These are phyloP conservation scores for Atta cephalotes DNA, from an alignment of 1,140 invertebrate species.

Conservation along the genomic window DNA sequence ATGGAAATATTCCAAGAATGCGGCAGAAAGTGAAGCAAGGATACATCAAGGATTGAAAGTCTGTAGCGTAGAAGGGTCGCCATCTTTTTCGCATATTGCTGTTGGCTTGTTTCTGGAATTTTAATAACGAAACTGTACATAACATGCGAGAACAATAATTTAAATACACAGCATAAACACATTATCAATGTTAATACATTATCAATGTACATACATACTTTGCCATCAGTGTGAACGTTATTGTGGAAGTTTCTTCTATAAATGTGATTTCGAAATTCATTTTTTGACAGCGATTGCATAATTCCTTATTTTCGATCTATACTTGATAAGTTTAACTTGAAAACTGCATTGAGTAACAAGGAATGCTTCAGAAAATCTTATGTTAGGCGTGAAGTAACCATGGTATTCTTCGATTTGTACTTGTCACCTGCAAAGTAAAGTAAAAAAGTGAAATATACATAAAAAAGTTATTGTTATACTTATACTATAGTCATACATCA, in stretches of 20 bases:
- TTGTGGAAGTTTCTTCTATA: not conserved
- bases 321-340: not conserved
- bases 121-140: not conserved
- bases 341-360: not conserved
- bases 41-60: slow-evolving; percentile 71
- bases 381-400: slow-evolving; percentile 60
- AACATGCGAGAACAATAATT: not conserved
- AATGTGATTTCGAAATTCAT: not conserved
- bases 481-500: not conserved
- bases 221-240: too few relatives aligned
- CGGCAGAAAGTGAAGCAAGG: slow-evolving; percentile 65
- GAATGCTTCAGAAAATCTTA: slow-evolving; percentile 5
- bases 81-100: slow-evolving; percentile 48
- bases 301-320: not conserved
- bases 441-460: slow-evolving; percentile 32
- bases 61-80: slow-evolving; percentile 59
- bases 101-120: not conserved
- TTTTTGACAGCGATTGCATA: too few relatives aligned
- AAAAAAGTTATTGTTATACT: slow-evolving; percentile 11
- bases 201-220: not conserved
- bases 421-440: slow-evolving; percentile 51
- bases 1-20: slow-evolving; percentile 74
- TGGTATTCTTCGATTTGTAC: slow-evolving; percentile 49
- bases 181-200: not conserved
- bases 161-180: not conserved